A percentile compares a stretch with the other conserved stretches of the same genome.
Conservation (phyloP, 2,888 invertebrate species). For the Xylota sylvarum region DNA sequence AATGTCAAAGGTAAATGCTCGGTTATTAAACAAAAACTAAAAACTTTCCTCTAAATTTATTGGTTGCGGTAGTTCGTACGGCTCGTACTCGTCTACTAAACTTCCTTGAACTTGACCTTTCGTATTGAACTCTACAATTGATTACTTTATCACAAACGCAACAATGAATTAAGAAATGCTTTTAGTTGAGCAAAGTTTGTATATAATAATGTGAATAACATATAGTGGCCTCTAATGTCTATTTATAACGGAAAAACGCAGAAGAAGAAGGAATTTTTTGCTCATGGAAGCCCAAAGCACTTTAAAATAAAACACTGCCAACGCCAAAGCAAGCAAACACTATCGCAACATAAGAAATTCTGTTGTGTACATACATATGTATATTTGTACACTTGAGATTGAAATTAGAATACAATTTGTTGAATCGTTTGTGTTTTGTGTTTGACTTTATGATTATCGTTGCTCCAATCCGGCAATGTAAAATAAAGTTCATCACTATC, state of each 20-base stretch:
- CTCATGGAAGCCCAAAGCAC: constrained; percentile 35
- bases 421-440: constrained; percentile 25
- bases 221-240: constrained; percentile 29
- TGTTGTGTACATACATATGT: not conserved
- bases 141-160: constrained; percentile 28
- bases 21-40: not conserved
- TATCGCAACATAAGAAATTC: constrained; percentile 7
- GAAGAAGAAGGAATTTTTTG: constrained; percentile 15
- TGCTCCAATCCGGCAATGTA: constrained; percentile 21
- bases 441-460: constrained; percentile 38
- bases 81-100: not conserved
- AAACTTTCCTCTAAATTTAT: not conserved
- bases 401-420: constrained; percentile 45
- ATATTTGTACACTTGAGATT: constrained; percentile 30
- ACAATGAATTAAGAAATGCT: constrained; percentile 10
- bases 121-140: constrained; percentile 14
- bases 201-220: constrained; percentile 15
- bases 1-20: constrained; percentile 2
- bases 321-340: not conserved
- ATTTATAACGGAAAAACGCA: constrained; percentile 30
- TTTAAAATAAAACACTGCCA: constrained; percentile 35
- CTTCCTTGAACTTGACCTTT: constrained; percentile 43
- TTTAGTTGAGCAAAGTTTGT: constrained; percentile 9
- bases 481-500: constrained; percentile 48
- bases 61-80: not conserved